A percentile compares a stretch with the other conserved stretches of the same genome.
phyloP scores from a whole-genome alignment of 2,888 invertebrate species.

The Lysandra coridon region DNA sequence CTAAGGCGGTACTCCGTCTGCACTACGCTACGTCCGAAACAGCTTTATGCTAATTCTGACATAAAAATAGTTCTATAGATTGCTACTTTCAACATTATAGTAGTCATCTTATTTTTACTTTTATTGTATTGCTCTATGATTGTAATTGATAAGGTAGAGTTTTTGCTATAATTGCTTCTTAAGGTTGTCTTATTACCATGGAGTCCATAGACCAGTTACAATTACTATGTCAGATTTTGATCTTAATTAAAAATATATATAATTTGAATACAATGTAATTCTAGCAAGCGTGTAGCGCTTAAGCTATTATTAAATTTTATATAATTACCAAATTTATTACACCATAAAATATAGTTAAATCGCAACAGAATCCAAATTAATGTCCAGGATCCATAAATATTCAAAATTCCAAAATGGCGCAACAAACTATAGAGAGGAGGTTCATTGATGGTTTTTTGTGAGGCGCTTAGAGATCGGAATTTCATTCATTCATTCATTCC shows the following conservation, averaged over 20 bases:
- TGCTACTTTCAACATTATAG: neutral
- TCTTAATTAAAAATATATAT: too few species aligned
- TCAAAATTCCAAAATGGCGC: neutral
- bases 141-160: neutral
- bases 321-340: neutral
- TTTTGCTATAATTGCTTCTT: neutral
- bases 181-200: too few species aligned
- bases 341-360: neutral
- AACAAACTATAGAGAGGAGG: constrained; percentile 55
- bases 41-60: constrained; percentile 1
- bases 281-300: too few species aligned
- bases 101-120: neutral
- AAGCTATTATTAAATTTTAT: neutral
- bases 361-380: constrained; percentile 5
- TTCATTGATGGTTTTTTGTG: constrained; percentile 58
- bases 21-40: neutral
- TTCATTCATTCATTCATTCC: constrained; percentile 71
- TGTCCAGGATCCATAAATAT: neutral
- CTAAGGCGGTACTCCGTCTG: neutral
- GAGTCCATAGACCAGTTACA: too few species aligned
- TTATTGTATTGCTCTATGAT: neutral
- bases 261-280: too few species aligned
- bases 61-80: neutral
- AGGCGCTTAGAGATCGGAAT: constrained; percentile 71
- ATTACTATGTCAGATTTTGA: too few species aligned